Evolutionary conservation across 2,797 vertebrate genomes (phyloP), one percentile per base, ranked within the genome.

Genomic region (Psittacula derbiana): DNA sequence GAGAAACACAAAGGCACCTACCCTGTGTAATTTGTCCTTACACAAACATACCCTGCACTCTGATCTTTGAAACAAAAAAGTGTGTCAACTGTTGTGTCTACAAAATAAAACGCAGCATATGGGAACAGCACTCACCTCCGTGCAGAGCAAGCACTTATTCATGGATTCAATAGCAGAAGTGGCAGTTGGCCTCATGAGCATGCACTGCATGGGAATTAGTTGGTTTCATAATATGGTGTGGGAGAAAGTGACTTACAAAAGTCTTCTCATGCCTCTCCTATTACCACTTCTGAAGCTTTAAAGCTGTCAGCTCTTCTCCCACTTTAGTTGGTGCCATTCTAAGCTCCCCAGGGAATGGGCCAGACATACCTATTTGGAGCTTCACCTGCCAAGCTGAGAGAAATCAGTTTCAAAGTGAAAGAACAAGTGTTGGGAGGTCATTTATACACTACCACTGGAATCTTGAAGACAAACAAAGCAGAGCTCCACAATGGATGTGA

Each of bases 261-360:
- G 97, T 95, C 96, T 97, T 95, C 96, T 97, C 90, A 85, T 97
- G 92, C 92, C 88, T 96, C 93, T 96, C 92, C 96, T 94, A 95
- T 97, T 97, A 97, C 92, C 96, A 96, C 96, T 97, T 97, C 96
- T 97, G 96, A 97, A 96, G 95, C 97, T 97, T 97, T 93, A 97
- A 96, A 97, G 95, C 97, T 96, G 97, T 97, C 97, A 96, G 91
- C 88, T 97, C 94, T 94, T 96, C 96, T 96, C 90, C 96, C 94
- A 95, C 91, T 97, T 97, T 93, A 96, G 96, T 33, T n/a, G 7
- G 94, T 81, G 84, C 94, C 93, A 70, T 86, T 93, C 85, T 91
- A 57, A 93, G 75, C 66, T 95, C 96, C 76, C 84, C 61, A n/a
- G 88, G 95, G 97, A 95, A 95, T 0, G 69, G 95, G 90, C 60